phyloP scores from a whole-genome alignment of 1,140 invertebrate species.

The Nasonia vitripennis region DNA sequence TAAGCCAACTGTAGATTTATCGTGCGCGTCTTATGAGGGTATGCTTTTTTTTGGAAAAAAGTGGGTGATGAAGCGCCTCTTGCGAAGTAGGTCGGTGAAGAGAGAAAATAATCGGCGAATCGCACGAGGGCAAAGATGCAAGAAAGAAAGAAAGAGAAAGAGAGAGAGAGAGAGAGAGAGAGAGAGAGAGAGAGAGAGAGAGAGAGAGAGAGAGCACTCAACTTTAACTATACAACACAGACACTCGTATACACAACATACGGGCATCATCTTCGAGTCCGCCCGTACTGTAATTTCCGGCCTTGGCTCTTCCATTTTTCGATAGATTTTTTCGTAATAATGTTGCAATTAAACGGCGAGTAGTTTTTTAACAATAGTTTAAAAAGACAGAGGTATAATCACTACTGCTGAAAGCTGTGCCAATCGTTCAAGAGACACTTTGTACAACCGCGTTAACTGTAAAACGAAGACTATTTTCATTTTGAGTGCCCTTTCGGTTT shows the following conservation, averaged over 20 bases:
- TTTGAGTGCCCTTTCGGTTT: conserved; percentile 23
- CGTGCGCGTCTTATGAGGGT: conserved; percentile 14
- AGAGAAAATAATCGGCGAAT: background rate
- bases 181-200: too few relatives aligned
- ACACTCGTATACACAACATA: conserved; percentile 1
- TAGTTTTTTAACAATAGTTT: conserved; percentile 42
- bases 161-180: background rate
- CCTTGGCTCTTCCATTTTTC: conserved; percentile 50
- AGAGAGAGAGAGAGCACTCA: conserved; percentile 21
- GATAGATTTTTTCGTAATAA: conserved; percentile 23
- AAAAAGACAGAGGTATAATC: background rate
- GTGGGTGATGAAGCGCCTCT: background rate
- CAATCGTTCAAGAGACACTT: conserved; percentile 35
- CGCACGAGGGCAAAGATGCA: background rate
- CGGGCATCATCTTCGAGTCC: conserved; percentile 17
- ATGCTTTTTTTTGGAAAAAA: conserved; percentile 9
- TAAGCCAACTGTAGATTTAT: conserved; percentile 61
- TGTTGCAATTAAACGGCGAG: conserved; percentile 11
- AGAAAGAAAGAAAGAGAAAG: background rate
- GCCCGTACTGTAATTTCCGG: conserved; percentile 20
- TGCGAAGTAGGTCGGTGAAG: background rate
- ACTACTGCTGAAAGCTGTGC: conserved; percentile 37
- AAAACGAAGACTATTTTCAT: background rate
- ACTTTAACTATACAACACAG: background rate
- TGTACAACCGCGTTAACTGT: background rate